phyloP scores from a whole-genome alignment of 1,140 invertebrate genomes.

The Hestina assimilis region DNA sequence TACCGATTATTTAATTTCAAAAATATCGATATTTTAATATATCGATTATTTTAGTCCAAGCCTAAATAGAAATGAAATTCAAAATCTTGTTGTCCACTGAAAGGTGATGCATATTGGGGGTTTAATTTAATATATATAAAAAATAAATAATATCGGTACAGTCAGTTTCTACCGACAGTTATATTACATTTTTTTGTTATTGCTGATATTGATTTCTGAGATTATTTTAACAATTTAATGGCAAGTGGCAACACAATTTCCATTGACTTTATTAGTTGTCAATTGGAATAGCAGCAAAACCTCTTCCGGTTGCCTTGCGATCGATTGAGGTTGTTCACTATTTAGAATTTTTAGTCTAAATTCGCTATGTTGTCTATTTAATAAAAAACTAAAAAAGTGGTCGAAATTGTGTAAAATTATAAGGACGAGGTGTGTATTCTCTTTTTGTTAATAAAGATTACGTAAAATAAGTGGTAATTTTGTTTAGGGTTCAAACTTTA shows the following conservation, averaged over 20 bases:
- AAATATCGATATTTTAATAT: no score
- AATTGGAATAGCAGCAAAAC: slow-evolving; percentile 18
- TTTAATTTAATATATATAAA: no score
- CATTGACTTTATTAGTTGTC: slow-evolving; percentile 13
- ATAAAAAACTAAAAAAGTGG: slow-evolving; percentile 6
- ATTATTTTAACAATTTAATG: neutral
- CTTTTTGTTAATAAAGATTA: slow-evolving; percentile 6
- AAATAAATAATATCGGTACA: no score
- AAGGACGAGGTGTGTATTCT: slow-evolving; percentile 8
- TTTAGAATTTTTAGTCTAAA: slow-evolving; percentile 23
- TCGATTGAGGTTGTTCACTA: slow-evolving; percentile 22
- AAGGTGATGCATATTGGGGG: no score
- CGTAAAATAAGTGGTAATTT: slow-evolving; percentile 12
- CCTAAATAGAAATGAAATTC: no score
- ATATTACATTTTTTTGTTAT: no score
- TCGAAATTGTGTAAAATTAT: slow-evolving; percentile 13
- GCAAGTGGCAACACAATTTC: slow-evolving; percentile 7
- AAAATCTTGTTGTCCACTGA: no score
- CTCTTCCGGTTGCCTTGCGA: slow-evolving; percentile 26
- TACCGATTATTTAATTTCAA: no score
- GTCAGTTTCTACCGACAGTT: no score
- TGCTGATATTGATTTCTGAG: no score
- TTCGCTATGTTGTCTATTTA: slow-evolving; percentile 23
- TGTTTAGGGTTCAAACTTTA: neutral
- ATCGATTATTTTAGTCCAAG: no score